These are phyloP conservation scores for Pachyrhynchus sulphureomaculatus DNA, from an alignment of 1,140 invertebrate species.

Conservation along the genomic window DNA sequence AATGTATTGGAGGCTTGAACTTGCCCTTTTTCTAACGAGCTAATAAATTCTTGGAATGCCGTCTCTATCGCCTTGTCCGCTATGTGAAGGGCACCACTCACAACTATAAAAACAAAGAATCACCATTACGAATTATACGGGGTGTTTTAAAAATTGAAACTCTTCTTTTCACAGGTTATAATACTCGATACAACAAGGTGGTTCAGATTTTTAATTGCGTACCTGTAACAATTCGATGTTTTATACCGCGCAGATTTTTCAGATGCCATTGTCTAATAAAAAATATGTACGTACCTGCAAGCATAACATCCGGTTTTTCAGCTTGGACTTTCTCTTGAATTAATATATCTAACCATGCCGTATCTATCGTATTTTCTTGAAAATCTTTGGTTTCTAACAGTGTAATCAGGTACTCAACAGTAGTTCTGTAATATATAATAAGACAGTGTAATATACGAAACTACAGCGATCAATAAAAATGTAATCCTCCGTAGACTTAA, in stretches of 20 bases:
- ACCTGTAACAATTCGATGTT: no score
- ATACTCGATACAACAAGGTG: no score
- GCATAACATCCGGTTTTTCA: conserved; percentile 91
- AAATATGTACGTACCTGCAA: no score
- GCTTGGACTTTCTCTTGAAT: conserved; percentile 93
- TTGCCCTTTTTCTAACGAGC: conserved; percentile 90
- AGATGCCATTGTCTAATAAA: no score
- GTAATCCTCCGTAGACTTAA: no score
- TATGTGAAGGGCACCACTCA: conserved; percentile 94
- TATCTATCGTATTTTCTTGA: conserved; percentile 74
- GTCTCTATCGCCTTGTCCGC: conserved; percentile 86
- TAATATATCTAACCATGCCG: conserved; percentile 94
- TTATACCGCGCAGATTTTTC: no score
- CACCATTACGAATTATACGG: no score
- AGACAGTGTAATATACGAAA: neutral
- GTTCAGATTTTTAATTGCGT: no score
- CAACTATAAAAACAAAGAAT: conserved; percentile 57
- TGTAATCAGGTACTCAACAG: conserved; percentile 97
- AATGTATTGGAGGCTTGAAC: conserved; percentile 91
- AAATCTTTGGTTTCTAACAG: conserved; percentile 91
- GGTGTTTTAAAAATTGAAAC: no score
- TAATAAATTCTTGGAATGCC: conserved; percentile 89
- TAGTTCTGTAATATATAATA: conserved; percentile 66
- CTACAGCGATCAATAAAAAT: no score
- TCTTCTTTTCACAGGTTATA: no score